Conservation (phyloP, 2,888 invertebrate genomes). For the Spatulosminthurus flaviceps region DNA sequence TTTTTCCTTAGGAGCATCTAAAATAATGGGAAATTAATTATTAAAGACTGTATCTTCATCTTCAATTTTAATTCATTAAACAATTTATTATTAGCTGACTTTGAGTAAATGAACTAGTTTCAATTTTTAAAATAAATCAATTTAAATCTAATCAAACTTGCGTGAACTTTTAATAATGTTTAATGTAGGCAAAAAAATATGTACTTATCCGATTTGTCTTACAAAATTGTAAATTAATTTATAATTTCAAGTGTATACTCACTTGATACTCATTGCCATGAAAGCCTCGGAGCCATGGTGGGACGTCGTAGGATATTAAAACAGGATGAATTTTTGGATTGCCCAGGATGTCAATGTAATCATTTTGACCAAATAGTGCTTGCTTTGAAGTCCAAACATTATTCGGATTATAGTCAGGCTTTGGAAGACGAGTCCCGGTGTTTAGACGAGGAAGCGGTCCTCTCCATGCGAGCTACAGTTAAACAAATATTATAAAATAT, state of each 20-base stretch:
- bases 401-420: conserved; percentile 76
- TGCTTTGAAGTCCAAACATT: conserved; percentile 80
- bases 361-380: conserved; percentile 93
- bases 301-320: conserved; percentile 83
- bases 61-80: not conserved
- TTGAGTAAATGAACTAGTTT: too few species aligned
- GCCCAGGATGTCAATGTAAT: conserved; percentile 96
- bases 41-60: too few species aligned
- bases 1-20: conserved; percentile 74
- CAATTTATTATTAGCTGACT: too few species aligned
- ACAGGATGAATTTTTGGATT: conserved; percentile 83
- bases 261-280: conserved; percentile 85
- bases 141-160: not conserved
- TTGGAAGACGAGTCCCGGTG: conserved; percentile 69
- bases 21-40: conserved; percentile 41
- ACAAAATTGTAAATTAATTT: too few species aligned
- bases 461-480: conserved; percentile 63
- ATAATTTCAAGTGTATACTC: too few species aligned
- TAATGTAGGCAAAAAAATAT: too few species aligned
- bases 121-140: too few species aligned
- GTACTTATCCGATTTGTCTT: too few species aligned
- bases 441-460: conserved; percentile 77
- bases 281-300: conserved; percentile 89
- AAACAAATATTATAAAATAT: not conserved
- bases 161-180: not conserved